These are phyloP conservation scores for Sialis lutaria DNA, from an alignment of 2,888 invertebrate genomes.

Conservation along the genomic window DNA sequence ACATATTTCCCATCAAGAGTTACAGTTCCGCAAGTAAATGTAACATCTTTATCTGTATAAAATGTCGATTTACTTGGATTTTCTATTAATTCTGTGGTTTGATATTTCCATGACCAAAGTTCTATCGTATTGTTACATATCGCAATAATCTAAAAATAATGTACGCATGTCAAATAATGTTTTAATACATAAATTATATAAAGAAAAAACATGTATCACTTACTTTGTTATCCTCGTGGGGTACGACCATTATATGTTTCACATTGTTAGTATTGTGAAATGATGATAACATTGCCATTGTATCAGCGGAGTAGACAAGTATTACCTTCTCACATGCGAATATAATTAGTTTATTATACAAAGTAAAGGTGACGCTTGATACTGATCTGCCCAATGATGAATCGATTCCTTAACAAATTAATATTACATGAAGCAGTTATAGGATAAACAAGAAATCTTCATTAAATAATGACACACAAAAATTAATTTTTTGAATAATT, in stretches of 20 bases:
- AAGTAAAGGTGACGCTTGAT: conserved; percentile 13
- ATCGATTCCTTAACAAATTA: too few species aligned
- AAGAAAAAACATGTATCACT: too few species aligned
- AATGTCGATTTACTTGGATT: conserved; percentile 4
- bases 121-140: conserved; percentile 11
- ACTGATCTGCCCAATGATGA: conserved; percentile 2
- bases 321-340: conserved; percentile 12
- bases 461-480: too few species aligned
- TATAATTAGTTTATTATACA: conserved; percentile 13
- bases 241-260: conserved; percentile 12
- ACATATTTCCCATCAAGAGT: conserved; percentile 26
- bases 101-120: conserved; percentile 12
- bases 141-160: conserved; percentile 5
- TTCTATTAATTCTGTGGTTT: neutral
- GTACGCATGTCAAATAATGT: too few species aligned
- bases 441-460: too few species aligned
- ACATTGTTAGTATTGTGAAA: conserved; percentile 10
- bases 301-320: conserved; percentile 12
- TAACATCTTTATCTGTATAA: conserved; percentile 10
- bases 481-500: too few species aligned
- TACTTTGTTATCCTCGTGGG: conserved; percentile 10
- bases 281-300: conserved; percentile 12
- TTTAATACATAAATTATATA: too few species aligned
- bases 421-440: too few species aligned
- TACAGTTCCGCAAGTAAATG: conserved; percentile 22